Evolutionary conservation across 2,888 invertebrate genomes (phyloP).

Genomic region (Salticus scenicus): DNA sequence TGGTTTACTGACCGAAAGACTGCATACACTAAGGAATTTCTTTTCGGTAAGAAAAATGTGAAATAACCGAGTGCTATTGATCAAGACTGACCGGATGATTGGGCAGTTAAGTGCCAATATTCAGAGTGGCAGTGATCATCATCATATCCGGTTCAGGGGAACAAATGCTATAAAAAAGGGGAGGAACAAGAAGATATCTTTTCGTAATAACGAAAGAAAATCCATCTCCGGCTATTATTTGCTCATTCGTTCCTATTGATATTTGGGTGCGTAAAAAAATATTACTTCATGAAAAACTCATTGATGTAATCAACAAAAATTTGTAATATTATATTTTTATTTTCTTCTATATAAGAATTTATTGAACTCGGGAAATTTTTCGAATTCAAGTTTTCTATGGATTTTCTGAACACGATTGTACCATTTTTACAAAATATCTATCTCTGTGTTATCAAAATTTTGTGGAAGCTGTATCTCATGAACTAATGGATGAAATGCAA

Average conservation of each 20-base stretch:
- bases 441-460: too few relatives aligned
- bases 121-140: conserved; percentile 52
- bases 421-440: too few relatives aligned
- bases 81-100: conserved; percentile 64
- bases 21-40: conserved; percentile 36
- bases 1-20: conserved; percentile 32
- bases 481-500: too few relatives aligned
- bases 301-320: too few relatives aligned
- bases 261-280: background rate
- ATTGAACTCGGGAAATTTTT: too few relatives aligned
- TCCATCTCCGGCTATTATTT: conserved; percentile 16
- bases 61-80: conserved; percentile 55
- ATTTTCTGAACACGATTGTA: too few relatives aligned
- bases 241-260: conserved; percentile 15
- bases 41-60: conserved; percentile 33
- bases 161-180: conserved; percentile 33
- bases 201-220: conserved; percentile 10
- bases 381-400: too few relatives aligned
- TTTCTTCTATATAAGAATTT: too few relatives aligned
- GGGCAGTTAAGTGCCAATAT: conserved; percentile 65
- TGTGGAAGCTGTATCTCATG: too few relatives aligned
- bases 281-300: too few relatives aligned
- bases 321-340: too few relatives aligned
- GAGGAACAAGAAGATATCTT: background rate
- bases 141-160: conserved; percentile 22